Evolutionary conservation across 2,888 invertebrate genomes (phyloP).

Genomic region (Xiphydria camelus): DNA sequence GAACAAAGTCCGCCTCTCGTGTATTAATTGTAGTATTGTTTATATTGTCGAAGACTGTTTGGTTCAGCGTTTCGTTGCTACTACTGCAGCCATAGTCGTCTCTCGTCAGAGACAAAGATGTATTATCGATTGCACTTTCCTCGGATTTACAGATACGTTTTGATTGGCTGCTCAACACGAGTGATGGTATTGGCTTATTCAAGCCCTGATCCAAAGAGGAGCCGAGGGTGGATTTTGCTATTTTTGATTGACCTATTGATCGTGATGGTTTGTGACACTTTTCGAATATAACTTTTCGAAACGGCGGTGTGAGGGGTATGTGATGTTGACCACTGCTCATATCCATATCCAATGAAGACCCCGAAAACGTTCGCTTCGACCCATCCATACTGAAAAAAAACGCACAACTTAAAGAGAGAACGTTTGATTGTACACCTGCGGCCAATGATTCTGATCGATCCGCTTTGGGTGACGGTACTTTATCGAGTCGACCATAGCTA

Average conservation of each 20-base stretch:
- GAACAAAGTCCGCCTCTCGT: too few species aligned
- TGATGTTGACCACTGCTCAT: constrained; percentile 40
- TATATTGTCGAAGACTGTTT: constrained; percentile 29
- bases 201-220: constrained; percentile 55
- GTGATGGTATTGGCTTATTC: constrained; percentile 42
- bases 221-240: constrained; percentile 44
- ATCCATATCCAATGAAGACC: constrained; percentile 53
- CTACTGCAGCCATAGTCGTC: constrained; percentile 38
- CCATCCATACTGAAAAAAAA: constrained; percentile 45
- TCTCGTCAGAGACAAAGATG: constrained; percentile 38
- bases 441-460: too few species aligned
- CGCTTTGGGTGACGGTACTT: too few species aligned
- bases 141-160: constrained; percentile 55
- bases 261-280: constrained; percentile 44
- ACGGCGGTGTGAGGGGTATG: constrained; percentile 42
- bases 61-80: constrained; percentile 47
- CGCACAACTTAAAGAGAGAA: constrained; percentile 6
- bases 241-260: constrained; percentile 47
- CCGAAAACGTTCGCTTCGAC: constrained; percentile 55
- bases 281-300: constrained; percentile 48
- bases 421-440: constrained; percentile 1
- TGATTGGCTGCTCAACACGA: constrained; percentile 38
- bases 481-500: too few species aligned
- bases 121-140: constrained; percentile 51
- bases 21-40: neutral